phyloP scores from a whole-genome alignment of 2,888 invertebrate species.

The Dasypogon diadema region DNA sequence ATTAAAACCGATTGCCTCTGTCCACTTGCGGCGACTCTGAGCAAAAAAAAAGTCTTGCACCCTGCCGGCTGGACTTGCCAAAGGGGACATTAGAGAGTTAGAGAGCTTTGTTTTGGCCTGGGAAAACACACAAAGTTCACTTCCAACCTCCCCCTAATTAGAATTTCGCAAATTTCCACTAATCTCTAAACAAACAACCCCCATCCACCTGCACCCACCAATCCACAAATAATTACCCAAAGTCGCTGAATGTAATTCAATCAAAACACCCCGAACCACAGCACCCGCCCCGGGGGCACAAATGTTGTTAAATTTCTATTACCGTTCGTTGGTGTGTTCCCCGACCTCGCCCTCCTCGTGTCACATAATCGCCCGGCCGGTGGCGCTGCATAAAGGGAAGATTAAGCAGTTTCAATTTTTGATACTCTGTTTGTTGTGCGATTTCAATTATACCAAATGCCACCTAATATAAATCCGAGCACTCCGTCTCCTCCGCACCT shows the following conservation, averaged over 20 bases:
- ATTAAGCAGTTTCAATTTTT: conserved; percentile 52
- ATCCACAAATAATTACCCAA: neutral
- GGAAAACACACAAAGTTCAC: too few species aligned
- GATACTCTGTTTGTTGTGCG: conserved; percentile 33
- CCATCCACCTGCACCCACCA: too few species aligned
- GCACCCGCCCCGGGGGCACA: neutral
- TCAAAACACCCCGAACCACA: neutral
- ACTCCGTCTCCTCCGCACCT: neutral
- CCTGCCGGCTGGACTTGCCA: too few species aligned
- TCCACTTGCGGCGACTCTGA: too few species aligned
- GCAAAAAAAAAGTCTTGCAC: too few species aligned
- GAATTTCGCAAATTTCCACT: too few species aligned
- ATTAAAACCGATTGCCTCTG: too few species aligned
- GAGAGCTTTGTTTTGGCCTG: too few species aligned
- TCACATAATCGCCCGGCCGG: neutral
- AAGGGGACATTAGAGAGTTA: too few species aligned
- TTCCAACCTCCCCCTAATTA: too few species aligned
- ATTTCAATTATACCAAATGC: conserved; percentile 45
- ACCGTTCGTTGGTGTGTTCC: neutral
- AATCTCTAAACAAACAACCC: too few species aligned
- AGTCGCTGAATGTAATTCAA: conserved; percentile 20
- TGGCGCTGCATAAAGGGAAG: conserved; percentile 9
- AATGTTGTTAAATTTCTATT: neutral
- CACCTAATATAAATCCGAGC: conserved; percentile 3
- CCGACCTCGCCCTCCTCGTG: neutral